These are phyloP conservation scores for Spodoptera picta DNA, from an alignment of 2,888 invertebrate genomes.

Conservation along the genomic window DNA sequence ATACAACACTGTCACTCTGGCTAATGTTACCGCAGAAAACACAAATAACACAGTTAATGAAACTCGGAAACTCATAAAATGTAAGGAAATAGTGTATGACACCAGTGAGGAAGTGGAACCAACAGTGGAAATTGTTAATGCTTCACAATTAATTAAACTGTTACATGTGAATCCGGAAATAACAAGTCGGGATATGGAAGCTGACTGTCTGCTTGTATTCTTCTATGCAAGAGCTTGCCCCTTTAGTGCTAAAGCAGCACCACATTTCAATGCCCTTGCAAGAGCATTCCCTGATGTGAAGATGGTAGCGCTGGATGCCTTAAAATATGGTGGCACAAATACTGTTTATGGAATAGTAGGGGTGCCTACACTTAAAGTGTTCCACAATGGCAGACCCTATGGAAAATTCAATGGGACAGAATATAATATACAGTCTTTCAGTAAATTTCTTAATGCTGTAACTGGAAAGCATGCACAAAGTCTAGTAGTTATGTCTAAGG, in stretches of 20 bases:
- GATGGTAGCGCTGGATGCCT: conserved; percentile 96
- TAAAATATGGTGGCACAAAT: conserved; percentile 94
- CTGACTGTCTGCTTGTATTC: conserved; percentile 93
- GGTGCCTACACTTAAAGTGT: conserved; percentile 95
- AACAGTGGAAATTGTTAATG: conserved; percentile 91
- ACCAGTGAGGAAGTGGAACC: conserved; percentile 74
- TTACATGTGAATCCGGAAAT: conserved; percentile 90
- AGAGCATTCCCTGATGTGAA: conserved; percentile 95
- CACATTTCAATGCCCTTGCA: conserved; percentile 96
- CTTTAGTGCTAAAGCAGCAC: conserved; percentile 96
- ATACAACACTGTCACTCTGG: conserved; percentile 82
- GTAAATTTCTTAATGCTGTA: conserved; percentile 92
- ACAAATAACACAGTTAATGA: conserved; percentile 76
- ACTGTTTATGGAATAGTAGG: conserved; percentile 97
- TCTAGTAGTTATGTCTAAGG: conserved; percentile 92
- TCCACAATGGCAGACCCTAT: conserved; percentile 95
- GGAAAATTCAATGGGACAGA: conserved; percentile 95
- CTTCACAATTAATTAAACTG: conserved; percentile 91
- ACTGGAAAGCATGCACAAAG: conserved; percentile 91
- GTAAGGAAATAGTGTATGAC: conserved; percentile 79
- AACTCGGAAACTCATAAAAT: conserved; percentile 82
- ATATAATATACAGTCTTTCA: conserved; percentile 93
- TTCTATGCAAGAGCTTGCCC: conserved; percentile 97
- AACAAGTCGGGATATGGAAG: conserved; percentile 90
- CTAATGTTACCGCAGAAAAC: conserved; percentile 79